Percentiles rank a stretch among this genome's conserved stretches.
phyloP scores from a whole-genome alignment of 2,797 vertebrate species.

The Remorina albescens region DNA sequence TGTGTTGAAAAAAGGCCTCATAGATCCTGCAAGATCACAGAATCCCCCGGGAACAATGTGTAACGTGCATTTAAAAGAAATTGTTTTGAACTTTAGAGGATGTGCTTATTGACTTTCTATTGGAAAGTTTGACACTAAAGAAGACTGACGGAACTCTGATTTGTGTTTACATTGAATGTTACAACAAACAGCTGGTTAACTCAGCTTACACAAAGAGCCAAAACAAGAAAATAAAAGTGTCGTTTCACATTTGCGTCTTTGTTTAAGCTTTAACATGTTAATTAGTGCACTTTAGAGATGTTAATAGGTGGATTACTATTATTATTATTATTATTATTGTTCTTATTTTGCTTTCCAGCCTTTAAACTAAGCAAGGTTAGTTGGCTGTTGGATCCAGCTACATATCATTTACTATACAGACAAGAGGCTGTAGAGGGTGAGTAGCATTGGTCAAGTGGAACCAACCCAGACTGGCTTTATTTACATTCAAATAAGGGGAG shows the following conservation, averaged over 20 bases:
- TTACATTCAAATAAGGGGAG: constrained; percentile 72
- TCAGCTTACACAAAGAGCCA: not conserved
- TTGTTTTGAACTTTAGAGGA: not conserved
- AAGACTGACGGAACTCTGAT: not conserved
- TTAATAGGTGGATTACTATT: no score
- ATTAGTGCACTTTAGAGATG: not conserved
- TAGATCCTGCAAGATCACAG: constrained; percentile 13
- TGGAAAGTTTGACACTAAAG: not conserved
- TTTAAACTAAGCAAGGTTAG: not conserved
- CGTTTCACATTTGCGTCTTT: not conserved
- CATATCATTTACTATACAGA: not conserved
- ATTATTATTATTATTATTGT: no score
- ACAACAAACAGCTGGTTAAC: not conserved
- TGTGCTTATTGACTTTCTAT: not conserved
- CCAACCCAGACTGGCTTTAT: constrained; percentile 64
- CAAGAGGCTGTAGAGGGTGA: constrained; percentile 6
- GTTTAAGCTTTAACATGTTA: not conserved
- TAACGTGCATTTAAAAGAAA: not conserved
- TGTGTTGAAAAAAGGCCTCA: constrained; percentile 16
- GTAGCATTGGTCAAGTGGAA: constrained; percentile 53
- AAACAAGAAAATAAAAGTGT: not conserved
- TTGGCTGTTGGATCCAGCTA: not conserved
- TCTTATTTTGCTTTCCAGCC: no score
- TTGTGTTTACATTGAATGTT: not conserved
- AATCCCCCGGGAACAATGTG: constrained; percentile 6